Conservation (phyloP, 2,797 vertebrate genomes). For the Chelon auratus region DNA sequence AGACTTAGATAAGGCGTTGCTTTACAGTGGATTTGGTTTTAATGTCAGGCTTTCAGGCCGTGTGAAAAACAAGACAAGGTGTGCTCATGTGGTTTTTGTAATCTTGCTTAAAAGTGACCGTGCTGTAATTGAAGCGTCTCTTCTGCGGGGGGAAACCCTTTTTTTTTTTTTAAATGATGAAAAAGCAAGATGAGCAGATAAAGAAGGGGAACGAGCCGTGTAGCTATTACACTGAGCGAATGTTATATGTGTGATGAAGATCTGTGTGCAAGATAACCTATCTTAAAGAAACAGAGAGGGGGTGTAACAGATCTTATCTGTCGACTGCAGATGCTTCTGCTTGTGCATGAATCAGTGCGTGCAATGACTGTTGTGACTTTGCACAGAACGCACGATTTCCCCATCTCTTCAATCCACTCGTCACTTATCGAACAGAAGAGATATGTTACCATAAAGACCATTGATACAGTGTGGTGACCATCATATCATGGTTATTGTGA, state of each 20-base stretch:
- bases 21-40: background rate
- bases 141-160: background rate
- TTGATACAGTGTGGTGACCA: too few species aligned
- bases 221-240: background rate
- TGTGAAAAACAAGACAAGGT: background rate
- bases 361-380: background rate
- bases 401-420: background rate
- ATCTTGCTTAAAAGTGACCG: rapidly evolving
- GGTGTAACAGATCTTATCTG: constrained; percentile 61
- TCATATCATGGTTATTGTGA: too few species aligned
- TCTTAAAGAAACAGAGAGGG: background rate
- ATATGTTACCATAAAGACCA: background rate
- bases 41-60: background rate
- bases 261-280: constrained; percentile 23
- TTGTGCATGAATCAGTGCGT: constrained; percentile 16
- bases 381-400: constrained; percentile 1
- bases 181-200: background rate
- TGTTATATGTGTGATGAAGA: constrained; percentile 7
- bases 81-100: background rate
- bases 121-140: background rate
- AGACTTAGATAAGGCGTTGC: background rate
- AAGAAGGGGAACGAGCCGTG: background rate
- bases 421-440: background rate
- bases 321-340: constrained; percentile 31
- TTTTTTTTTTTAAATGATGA: rapidly evolving